Conservation (phyloP, 2,888 invertebrate species). For the Hydrotaea diabolus region DNA sequence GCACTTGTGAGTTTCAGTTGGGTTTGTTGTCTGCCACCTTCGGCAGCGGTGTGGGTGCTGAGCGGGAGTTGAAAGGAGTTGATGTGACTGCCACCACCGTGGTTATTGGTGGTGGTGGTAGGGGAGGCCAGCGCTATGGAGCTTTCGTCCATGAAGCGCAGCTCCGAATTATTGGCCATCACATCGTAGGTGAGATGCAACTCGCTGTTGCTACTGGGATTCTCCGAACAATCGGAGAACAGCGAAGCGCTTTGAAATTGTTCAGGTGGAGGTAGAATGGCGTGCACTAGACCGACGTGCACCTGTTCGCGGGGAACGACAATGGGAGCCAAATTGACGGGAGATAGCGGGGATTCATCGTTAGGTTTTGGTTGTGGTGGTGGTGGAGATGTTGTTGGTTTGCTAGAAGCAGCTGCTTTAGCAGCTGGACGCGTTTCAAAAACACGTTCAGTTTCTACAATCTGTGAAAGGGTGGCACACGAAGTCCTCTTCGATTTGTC, state of each 20-base stretch:
- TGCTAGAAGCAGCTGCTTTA: conserved; percentile 57
- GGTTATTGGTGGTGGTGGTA: too few relatives aligned
- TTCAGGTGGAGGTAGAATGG: conserved; percentile 88
- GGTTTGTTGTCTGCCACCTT: conserved; percentile 71
- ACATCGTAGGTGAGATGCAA: conserved; percentile 87
- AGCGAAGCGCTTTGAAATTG: conserved; percentile 88
- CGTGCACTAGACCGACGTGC: conserved; percentile 83
- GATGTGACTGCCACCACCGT: conserved; percentile 85
- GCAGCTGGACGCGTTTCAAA: conserved; percentile 69
- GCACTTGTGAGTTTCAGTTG: conserved; percentile 87
- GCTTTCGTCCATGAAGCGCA: conserved; percentile 95
- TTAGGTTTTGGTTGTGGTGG: conserved; percentile 39
- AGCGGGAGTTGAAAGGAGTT: conserved; percentile 70
- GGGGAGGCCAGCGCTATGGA: conserved; percentile 91
- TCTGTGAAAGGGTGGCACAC: conserved; percentile 76
- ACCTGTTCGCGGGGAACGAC: conserved; percentile 77
- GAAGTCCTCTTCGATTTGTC: conserved; percentile 83
- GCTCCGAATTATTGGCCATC: conserved; percentile 91
- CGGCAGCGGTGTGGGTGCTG: conserved; percentile 82
- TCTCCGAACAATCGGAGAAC: conserved; percentile 83
- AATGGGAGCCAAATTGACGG: conserved; percentile 79
- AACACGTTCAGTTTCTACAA: conserved; percentile 75
- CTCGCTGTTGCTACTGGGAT: conserved; percentile 83
- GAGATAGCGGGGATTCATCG: conserved; percentile 75
- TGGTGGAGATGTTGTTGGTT: conserved; percentile 67